Evolutionary conservation across 1,140 invertebrate genomes (phyloP).

Genomic region (Lepidotrigona ventralis): DNA sequence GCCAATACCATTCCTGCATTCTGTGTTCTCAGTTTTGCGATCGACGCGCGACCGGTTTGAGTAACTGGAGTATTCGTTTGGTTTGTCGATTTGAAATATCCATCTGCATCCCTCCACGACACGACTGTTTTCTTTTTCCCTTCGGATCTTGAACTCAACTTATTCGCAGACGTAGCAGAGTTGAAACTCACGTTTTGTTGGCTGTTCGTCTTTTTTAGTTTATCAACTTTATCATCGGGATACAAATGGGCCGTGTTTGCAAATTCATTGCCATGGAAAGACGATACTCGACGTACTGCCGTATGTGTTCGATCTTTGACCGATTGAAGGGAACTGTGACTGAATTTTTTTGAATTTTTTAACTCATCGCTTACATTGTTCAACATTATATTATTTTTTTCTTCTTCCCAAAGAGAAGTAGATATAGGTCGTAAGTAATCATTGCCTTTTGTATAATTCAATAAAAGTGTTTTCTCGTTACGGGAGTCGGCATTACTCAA

Average conservation of each 20-base stretch:
- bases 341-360: conserved; percentile 58
- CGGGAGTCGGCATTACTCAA: conserved; percentile 52
- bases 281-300: conserved; percentile 71
- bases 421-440: conserved; percentile 26
- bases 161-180: conserved; percentile 20
- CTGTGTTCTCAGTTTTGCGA: conserved; percentile 83
- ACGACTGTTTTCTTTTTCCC: conserved; percentile 56
- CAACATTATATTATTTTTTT: conserved; percentile 13
- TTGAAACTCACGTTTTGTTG: conserved; percentile 63
- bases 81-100: conserved; percentile 70
- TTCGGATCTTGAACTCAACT: conserved; percentile 9
- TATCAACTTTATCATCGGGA: conserved; percentile 72
- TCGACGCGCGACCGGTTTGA: conserved; percentile 82
- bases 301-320: conserved; percentile 30
- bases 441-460: conserved; percentile 22
- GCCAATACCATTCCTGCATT: conserved; percentile 86
- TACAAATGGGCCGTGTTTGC: conserved; percentile 67
- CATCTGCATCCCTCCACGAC: conserved; percentile 77
- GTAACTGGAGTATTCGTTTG: conserved; percentile 61
- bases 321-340: conserved; percentile 51
- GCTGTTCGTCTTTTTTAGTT: conserved; percentile 73
- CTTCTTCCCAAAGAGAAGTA: conserved; percentile 36
- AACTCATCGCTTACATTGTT: conserved; percentile 14
- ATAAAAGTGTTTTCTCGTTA: conserved; percentile 29
- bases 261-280: conserved; percentile 72